A percentile compares a stretch with the other conserved stretches of the same genome.
Conservation (phyloP, 1,140 invertebrate species). For the Pseudomyrmex dendroicus region DNA sequence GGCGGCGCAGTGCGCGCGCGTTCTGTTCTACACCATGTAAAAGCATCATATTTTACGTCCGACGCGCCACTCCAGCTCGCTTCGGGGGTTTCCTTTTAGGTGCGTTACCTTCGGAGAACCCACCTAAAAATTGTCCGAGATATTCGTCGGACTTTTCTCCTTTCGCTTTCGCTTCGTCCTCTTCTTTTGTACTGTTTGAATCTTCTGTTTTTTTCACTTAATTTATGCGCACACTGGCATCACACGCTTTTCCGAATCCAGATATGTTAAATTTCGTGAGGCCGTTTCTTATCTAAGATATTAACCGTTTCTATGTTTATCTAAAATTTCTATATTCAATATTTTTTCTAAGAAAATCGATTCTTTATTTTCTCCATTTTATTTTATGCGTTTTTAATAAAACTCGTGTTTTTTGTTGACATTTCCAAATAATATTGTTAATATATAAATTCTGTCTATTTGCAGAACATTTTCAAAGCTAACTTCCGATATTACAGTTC, state of each 20-base stretch:
- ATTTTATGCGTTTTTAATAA: too few relatives aligned
- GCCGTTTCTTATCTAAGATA: too few relatives aligned
- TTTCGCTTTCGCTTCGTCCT: constrained; percentile 15
- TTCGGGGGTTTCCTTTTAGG: constrained; percentile 36
- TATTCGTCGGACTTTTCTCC: constrained; percentile 51
- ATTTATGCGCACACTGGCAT: neutral
- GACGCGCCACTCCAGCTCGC: constrained; percentile 13
- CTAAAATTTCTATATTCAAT: too few relatives aligned
- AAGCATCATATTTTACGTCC: constrained; percentile 82
- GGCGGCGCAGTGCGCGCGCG: constrained; percentile 42
- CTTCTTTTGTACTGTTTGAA: constrained; percentile 8
- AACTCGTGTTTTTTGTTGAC: too few relatives aligned
- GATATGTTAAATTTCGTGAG: neutral
- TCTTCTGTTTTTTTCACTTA: neutral
- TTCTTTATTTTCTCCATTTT: too few relatives aligned
- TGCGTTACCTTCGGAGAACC: constrained; percentile 43
- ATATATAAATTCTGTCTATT: neutral
- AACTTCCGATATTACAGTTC: neutral
- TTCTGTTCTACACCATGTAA: constrained; percentile 73
- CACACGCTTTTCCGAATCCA: constrained; percentile 6
- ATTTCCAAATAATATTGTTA: neutral
- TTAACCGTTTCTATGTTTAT: too few relatives aligned
- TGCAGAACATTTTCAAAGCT: neutral
- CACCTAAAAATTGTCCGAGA: constrained; percentile 51
- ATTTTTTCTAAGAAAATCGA: too few relatives aligned